Conservation (phyloP, 2,797 vertebrate genomes). For the Acipenser oxyrinchus region DNA sequence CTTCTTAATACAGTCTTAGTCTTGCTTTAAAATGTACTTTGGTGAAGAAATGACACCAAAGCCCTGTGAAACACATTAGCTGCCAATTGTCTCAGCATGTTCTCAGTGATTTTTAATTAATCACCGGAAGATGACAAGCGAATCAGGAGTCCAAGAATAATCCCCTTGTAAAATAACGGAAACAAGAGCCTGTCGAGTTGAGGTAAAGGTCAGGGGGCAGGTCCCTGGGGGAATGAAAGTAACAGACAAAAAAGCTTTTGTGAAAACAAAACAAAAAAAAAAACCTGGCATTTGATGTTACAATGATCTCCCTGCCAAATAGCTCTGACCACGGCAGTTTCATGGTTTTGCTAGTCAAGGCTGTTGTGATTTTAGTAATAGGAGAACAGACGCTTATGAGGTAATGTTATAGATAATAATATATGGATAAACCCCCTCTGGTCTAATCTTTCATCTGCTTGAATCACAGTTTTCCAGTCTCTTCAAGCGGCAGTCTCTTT, state of each 20-base stretch:
- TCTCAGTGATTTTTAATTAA: conserved; percentile 36
- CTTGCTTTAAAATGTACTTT: conserved; percentile 2
- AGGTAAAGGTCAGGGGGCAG: conserved; percentile 28
- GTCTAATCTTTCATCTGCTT: conserved; percentile 28
- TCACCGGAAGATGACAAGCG: conserved; percentile 25
- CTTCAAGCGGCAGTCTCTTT: conserved; percentile 20
- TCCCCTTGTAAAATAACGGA: conserved; percentile 17
- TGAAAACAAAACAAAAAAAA: conserved; percentile 24
- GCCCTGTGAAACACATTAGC: conserved; percentile 45
- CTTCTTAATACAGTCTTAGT: neutral
- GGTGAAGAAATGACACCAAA: conserved; percentile 10
- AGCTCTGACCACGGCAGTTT: conserved; percentile 35
- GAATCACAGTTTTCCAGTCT: conserved; percentile 25
- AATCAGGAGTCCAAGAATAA: conserved; percentile 10
- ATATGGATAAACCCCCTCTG: conserved; percentile 24
- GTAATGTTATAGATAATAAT: conserved; percentile 39
- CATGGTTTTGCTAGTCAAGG: conserved; percentile 28
- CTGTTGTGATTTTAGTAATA: conserved; percentile 34
- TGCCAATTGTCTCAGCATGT: conserved; percentile 33
- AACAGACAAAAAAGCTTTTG: conserved; percentile 34
- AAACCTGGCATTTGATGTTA: conserved; percentile 49
- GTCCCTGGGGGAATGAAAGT: conserved; percentile 24
- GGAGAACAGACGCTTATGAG: conserved; percentile 39
- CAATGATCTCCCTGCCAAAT: conserved; percentile 37
- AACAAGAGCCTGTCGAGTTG: conserved; percentile 23